These are phyloP conservation scores for Platichthys flesus DNA, from an alignment of 2,113 vertebrate genomes.

Conservation along the genomic window DNA sequence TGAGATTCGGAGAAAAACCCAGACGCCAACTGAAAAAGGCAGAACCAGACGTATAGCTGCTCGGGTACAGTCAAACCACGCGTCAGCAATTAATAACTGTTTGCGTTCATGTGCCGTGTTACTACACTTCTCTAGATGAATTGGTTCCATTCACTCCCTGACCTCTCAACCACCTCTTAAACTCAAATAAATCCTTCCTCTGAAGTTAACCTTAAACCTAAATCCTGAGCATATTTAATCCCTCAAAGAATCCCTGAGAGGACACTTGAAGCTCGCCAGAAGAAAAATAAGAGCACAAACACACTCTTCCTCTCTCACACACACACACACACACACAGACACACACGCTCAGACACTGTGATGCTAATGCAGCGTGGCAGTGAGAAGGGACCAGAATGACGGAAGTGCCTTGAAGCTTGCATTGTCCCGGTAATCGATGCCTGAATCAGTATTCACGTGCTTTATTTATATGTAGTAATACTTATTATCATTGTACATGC, in stretches of 20 bases:
- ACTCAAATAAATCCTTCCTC: constrained; percentile 57
- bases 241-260: constrained; percentile 41
- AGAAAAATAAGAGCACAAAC: constrained; percentile 18
- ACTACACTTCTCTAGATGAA: constrained; percentile 13
- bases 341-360: background rate
- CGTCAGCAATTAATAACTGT: background rate
- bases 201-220: constrained; percentile 57
- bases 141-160: constrained; percentile 54
- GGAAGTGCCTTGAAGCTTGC: too few relatives aligned
- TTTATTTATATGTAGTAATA: background rate
- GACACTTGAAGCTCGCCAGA: constrained; percentile 25
- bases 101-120: constrained; percentile 3
- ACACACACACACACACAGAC: constrained; percentile 3
- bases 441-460: too few relatives aligned
- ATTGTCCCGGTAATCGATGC: too few relatives aligned
- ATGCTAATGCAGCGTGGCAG: constrained; percentile 7
- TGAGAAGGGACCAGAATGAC: background rate
- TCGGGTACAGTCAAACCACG: background rate
- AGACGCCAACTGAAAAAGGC: background rate
- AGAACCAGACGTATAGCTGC: background rate
- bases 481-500: background rate
- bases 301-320: background rate
- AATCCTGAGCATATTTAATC: constrained; percentile 52
- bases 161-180: constrained; percentile 46
- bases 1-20: constrained; percentile 28